A percentile compares a stretch with the other conserved stretches of the same genome.
Conservation (phyloP, 2,797 vertebrate species). For the Numenius phaeopus region DNA sequence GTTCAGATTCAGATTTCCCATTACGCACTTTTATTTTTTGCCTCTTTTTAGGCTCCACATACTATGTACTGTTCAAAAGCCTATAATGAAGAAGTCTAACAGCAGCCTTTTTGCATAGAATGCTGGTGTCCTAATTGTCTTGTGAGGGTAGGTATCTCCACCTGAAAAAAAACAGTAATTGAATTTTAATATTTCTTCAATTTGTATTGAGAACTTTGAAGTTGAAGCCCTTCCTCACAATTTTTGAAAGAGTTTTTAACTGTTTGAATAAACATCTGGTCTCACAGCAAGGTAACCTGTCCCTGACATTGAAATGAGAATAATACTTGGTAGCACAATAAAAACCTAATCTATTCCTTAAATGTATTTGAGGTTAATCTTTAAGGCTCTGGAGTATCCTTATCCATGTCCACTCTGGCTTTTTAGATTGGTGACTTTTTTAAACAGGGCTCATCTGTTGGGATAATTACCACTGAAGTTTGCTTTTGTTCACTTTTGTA, state of each 20-base stretch:
- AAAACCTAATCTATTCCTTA: neutral
- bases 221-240: neutral
- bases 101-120: neutral
- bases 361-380: slow-evolving; percentile 14
- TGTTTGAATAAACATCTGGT: neutral
- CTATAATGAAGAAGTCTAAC: neutral
- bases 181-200: neutral
- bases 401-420: neutral
- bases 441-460: neutral
- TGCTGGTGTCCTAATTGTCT: neutral
- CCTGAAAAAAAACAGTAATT: neutral
- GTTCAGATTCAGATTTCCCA: neutral
- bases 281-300: neutral
- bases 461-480: neutral
- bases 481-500: neutral
- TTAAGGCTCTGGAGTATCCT: neutral
- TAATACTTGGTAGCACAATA: neutral
- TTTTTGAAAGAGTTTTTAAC: neutral
- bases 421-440: neutral
- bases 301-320: neutral
- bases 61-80: neutral
- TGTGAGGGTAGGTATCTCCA: neutral
- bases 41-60: neutral
- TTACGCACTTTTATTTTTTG: neutral
- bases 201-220: neutral